phyloP scores from a whole-genome alignment of 2,888 invertebrate genomes.

The Arrhopalites spinosus region DNA sequence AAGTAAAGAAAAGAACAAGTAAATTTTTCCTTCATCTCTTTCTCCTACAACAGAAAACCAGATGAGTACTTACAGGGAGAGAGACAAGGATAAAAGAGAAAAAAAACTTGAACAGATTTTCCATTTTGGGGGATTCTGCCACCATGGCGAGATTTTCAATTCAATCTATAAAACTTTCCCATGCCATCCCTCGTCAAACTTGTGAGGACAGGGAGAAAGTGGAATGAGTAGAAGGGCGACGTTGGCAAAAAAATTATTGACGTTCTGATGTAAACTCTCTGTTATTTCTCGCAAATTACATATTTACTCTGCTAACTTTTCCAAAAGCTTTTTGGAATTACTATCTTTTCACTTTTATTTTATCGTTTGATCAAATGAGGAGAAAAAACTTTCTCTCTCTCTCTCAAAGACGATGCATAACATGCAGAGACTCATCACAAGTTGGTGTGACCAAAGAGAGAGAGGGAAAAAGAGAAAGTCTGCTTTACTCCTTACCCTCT shows the following conservation, averaged over 20 bases:
- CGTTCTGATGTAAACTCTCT: conserved; percentile 12
- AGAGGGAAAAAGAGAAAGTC: not conserved
- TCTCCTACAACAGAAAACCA: not conserved
- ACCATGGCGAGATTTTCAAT: not conserved
- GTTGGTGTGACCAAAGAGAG: not conserved
- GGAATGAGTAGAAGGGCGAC: not conserved
- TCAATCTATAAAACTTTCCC: conserved; percentile 20
- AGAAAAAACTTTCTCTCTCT: not conserved
- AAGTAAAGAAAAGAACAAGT: not conserved
- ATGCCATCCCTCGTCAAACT: not conserved
- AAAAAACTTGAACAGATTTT: conserved; percentile 10
- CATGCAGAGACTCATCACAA: not conserved
- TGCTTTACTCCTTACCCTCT: not conserved
- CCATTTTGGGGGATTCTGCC: conserved; percentile 20
- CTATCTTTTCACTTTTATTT: conserved; percentile 22
- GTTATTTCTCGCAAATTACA: conserved; percentile 13
- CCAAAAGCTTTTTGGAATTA: conserved; percentile 10
- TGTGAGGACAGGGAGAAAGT: not conserved
- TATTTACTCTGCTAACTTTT: conserved; percentile 3
- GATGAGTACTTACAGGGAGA: not conserved
- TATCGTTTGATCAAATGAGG: conserved; percentile 18
- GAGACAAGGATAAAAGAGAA: not conserved
- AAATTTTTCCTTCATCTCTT: not conserved
- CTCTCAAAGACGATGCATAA: not conserved
- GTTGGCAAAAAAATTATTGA: conserved; percentile 7